Percentiles rank a stretch among this genome's conserved stretches.
Evolutionary conservation across 37 sponge, comb jelly and placozoan genomes (phyloP).

Genomic region (Theonella swinhoei): DNA sequence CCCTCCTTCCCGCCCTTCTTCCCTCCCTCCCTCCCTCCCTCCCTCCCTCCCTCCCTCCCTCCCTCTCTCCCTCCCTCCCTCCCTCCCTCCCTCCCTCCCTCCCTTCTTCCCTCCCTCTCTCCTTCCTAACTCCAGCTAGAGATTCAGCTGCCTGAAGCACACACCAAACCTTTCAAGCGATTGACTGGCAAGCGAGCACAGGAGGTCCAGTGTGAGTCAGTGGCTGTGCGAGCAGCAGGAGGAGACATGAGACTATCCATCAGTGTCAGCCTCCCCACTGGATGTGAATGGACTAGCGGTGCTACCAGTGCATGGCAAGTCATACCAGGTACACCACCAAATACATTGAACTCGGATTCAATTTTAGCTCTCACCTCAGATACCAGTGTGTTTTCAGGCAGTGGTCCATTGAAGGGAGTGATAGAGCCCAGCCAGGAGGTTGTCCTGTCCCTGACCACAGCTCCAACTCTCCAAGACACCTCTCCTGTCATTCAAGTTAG

Average conservation of each 20-base stretch:
- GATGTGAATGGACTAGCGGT: conserved; percentile 54
- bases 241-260: conserved; percentile 16
- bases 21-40: background rate
- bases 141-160: too few relatives aligned
- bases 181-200: conserved; percentile 26
- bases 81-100: background rate
- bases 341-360: too few relatives aligned
- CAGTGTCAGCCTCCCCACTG: conserved; percentile 15
- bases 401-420: background rate
- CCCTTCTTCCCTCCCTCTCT: background rate
- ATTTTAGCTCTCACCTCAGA: background rate
- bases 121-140: too few relatives aligned
- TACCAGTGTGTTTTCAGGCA: background rate
- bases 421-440: background rate
- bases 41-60: background rate
- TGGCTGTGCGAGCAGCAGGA: conserved; percentile 10
- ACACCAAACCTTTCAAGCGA: too few relatives aligned
- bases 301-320: conserved; percentile 71
- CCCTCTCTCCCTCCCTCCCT: background rate
- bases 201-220: conserved; percentile 16
- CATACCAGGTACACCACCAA: conserved; percentile 10
- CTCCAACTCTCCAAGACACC: background rate
- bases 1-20: background rate
- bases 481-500: background rate
- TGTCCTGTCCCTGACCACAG: background rate